Percentiles rank a stretch among this genome's conserved stretches.
These are phyloP conservation scores for Nicator chloris DNA, from an alignment of 2,113 vertebrate species.

Conservation along the genomic window DNA sequence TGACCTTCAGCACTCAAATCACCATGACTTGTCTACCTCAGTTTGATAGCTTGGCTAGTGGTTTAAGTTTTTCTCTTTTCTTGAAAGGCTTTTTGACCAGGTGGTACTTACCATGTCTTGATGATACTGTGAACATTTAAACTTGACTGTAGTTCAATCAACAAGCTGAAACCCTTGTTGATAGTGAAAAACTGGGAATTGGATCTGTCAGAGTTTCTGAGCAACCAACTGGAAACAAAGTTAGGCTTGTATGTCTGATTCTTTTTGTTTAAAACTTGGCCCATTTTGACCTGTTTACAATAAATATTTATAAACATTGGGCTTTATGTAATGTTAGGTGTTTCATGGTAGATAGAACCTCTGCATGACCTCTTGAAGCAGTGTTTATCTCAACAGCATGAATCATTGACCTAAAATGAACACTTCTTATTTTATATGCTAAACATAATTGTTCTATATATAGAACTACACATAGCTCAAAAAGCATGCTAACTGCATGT, in stretches of 20 bases:
- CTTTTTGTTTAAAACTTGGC: background rate
- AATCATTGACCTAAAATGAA: background rate
- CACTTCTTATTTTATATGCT: background rate
- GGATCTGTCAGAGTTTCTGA: background rate
- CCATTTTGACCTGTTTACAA: background rate
- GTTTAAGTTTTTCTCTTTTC: background rate
- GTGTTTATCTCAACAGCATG: background rate
- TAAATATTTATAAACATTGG: background rate
- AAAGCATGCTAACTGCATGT: background rate
- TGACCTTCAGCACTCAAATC: background rate
- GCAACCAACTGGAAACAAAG: background rate
- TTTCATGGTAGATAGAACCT: background rate
- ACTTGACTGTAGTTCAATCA: background rate
- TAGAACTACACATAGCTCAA: background rate
- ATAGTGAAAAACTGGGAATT: background rate
- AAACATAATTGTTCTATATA: background rate
- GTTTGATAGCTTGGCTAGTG: background rate
- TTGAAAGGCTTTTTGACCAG: background rate
- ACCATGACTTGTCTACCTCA: conserved; percentile 67
- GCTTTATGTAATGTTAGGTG: background rate
- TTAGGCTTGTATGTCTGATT: background rate
- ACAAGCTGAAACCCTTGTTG: background rate
- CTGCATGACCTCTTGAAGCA: background rate
- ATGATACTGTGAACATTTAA: background rate
- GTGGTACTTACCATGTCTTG: background rate